A percentile compares a stretch with the other conserved stretches of the same genome.
phyloP scores from a whole-genome alignment of 2,797 vertebrate species.

The Helarctos malayanus region DNA sequence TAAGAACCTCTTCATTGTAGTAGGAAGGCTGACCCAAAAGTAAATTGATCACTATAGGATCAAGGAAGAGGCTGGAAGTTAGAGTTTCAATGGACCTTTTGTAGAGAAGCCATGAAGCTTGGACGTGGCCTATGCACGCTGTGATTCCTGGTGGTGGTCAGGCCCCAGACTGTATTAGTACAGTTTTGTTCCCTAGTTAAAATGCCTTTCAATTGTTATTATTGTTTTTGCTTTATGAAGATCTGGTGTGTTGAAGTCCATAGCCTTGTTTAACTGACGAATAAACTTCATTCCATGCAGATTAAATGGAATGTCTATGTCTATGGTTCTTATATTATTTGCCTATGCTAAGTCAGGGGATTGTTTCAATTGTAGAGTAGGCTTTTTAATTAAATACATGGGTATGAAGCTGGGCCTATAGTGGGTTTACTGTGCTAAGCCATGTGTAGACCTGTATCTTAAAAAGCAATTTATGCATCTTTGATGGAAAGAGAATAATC shows the following conservation, averaged over 20 bases:
- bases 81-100: neutral
- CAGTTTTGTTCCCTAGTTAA: neutral
- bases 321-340: neutral
- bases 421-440: neutral
- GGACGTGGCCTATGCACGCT: neutral
- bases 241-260: neutral
- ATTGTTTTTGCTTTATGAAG: neutral
- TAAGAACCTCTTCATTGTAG: neutral
- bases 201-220: neutral
- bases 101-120: neutral
- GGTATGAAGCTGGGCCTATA: neutral
- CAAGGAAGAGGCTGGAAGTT: neutral
- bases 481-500: neutral
- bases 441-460: neutral
- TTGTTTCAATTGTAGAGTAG: slow-evolving; percentile 5
- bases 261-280: neutral
- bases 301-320: neutral
- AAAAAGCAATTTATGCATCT: slow-evolving; percentile 16
- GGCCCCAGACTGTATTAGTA: neutral
- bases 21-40: neutral
- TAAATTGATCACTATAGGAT: neutral
- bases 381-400: neutral
- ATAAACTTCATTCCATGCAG: neutral
- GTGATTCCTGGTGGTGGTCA: neutral
- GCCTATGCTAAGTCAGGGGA: neutral